Evolutionary conservation across 2,113 vertebrate genomes (phyloP).

Genomic region (Probosciger aterrimus): DNA sequence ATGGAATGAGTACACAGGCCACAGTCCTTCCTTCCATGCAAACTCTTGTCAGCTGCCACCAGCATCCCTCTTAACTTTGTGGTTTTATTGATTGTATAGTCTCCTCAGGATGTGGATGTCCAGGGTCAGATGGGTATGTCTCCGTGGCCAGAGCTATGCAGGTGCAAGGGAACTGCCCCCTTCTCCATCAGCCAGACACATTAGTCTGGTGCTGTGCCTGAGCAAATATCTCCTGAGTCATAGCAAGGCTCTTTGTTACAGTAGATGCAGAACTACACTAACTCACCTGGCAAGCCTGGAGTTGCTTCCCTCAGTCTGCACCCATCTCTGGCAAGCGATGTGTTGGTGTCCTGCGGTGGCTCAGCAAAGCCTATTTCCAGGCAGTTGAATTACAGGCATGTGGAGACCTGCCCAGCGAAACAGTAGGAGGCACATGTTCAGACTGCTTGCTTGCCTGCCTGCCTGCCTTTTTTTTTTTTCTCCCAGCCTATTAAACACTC

Average conservation of each 20-base stretch:
- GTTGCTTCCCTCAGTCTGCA: conserved; percentile 12
- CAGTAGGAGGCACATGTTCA: not conserved
- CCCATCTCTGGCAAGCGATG: conserved; percentile 33
- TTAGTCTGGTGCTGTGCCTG: not conserved
- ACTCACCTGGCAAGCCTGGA: not conserved
- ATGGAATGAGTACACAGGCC: not conserved
- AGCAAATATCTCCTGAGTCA: conserved; percentile 15
- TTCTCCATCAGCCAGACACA: not conserved
- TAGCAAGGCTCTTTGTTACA: not conserved
- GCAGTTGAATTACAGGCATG: conserved; percentile 35
- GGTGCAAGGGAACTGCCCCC: not conserved
- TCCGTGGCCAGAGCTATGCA: not conserved
- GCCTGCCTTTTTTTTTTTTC: too few species aligned
- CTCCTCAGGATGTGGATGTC: not conserved
- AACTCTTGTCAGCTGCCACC: not conserved
- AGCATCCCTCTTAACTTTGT: fast-evolving
- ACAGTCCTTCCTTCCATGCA: not conserved
- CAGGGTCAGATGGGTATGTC: not conserved
- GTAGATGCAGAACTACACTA: not conserved
- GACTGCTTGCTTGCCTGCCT: not conserved
- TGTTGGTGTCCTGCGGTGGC: not conserved
- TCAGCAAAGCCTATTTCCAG: conserved; percentile 8
- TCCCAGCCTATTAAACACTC: not conserved
- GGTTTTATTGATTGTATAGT: not conserved
- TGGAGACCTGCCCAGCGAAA: conserved; percentile 24